Base-by-base conservation (phyloP, 1,140 invertebrate species). In the Anastatus disparis region DNA sequence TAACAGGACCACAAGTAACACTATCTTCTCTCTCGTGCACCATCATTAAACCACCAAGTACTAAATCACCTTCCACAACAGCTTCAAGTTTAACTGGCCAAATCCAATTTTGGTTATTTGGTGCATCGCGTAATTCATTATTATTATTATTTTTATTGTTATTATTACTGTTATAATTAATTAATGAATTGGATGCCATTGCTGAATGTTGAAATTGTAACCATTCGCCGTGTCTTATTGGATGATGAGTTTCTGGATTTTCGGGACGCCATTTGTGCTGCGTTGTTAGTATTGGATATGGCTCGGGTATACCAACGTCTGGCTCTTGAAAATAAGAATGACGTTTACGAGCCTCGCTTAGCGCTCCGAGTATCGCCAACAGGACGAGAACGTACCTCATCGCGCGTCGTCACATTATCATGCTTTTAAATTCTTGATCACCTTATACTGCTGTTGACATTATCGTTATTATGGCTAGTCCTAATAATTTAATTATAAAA, bases 1-100 rank as follows among this genome's bases (percentile, higher is more conserved):
- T 97, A 8, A 98, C 92, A 0, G 93, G 94, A 0, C 96, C 96
- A 79, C 96, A 97, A 6, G 90, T 94, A 58, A 91, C 89, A 17
- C 86, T 87, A 74, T 94, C 92, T 78, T 96, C 93, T 17, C 96
- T 86, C 74, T 96, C 94, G 86, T 98, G 96, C 0, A 96, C 93
- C 96, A 97, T 97, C 93, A 97, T 97, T 4, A 97, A 86, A 0
- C 94, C 96, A 4, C 96, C 96, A 0, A 98, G 84, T 0, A 94
- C 88, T 1, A 94, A 81, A 75, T 97, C 91, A 0, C 95, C 96
- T 78, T 95, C 92, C 6, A 97, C 91, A 1, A 93, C 90, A 0
- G 94, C 93, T 75, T 95, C 93, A 61, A 91, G 89, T 77, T 97
- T 96, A 1, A 95, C 89, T 0, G 95, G 95, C 95, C 96, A 97